These are phyloP conservation scores for Heteractis magnifica DNA, from an alignment of 92 coral and sea anemone species.

Conservation along the genomic window DNA sequence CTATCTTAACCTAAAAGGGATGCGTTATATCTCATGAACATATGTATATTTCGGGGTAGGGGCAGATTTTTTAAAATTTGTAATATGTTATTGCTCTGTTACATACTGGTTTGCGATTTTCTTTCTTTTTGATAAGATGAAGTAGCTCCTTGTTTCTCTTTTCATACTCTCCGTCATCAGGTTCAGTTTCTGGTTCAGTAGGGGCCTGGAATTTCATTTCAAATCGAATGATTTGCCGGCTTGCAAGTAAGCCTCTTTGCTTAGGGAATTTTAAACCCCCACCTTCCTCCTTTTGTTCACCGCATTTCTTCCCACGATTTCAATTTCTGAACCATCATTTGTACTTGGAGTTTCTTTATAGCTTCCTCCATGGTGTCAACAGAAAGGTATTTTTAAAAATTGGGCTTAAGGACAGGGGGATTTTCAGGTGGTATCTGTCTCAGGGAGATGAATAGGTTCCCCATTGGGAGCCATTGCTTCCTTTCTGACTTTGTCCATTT, in stretches of 20 bases:
- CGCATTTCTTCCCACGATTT: constrained; percentile 31
- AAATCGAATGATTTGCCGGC: constrained; percentile 33
- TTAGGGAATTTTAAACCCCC: constrained; percentile 18
- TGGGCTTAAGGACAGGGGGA: constrained; percentile 24
- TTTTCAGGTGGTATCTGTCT: constrained; percentile 10
- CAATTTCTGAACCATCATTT: constrained; percentile 23
- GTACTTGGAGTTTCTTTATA: constrained; percentile 8
- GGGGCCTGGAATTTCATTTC: constrained; percentile 12
- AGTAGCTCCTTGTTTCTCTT: constrained; percentile 25
- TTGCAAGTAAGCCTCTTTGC: constrained; percentile 13
- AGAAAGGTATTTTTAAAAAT: constrained; percentile 31
- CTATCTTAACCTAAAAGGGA: background rate
- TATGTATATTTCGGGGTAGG: background rate
- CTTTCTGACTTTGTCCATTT: constrained; percentile 40
- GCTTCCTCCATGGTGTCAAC: constrained; percentile 23
- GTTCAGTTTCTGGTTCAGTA: background rate
- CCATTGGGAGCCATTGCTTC: constrained; percentile 48
- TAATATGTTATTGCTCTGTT: background rate
- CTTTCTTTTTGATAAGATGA: constrained; percentile 17
- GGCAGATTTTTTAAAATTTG: no score
- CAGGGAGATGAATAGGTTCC: constrained; percentile 20
- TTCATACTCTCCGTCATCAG: background rate
- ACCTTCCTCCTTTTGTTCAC: background rate
- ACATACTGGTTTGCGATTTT: constrained; percentile 19
- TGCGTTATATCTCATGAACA: background rate